phyloP scores from a whole-genome alignment of 2,888 invertebrate species.

The Apamea epomidion region DNA sequence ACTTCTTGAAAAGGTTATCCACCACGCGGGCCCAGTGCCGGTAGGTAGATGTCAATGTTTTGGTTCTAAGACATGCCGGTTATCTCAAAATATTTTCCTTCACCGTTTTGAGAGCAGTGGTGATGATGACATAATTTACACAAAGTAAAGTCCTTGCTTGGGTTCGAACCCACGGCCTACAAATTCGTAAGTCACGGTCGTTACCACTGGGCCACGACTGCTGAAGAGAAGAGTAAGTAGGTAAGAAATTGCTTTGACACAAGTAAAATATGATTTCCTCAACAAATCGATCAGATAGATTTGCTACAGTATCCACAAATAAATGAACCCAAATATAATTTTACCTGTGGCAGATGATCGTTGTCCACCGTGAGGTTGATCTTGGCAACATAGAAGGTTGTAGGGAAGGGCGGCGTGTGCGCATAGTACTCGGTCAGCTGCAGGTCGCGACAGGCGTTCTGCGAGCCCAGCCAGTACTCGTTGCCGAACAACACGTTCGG shows the following conservation, averaged over 20 bases:
- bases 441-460: constrained; percentile 92
- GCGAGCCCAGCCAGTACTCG: constrained; percentile 95
- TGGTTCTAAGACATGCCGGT: too few relatives aligned
- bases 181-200: too few relatives aligned
- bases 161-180: too few relatives aligned
- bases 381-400: constrained; percentile 91
- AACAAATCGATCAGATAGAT: neutral
- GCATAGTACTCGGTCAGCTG: constrained; percentile 88
- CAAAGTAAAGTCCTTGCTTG: too few relatives aligned
- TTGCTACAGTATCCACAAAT: neutral
- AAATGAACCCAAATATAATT: neutral
- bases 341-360: constrained; percentile 89
- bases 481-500: constrained; percentile 95
- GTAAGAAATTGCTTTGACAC: neutral
- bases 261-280: neutral
- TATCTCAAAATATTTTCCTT: too few relatives aligned
- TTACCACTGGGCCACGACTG: too few relatives aligned
- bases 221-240: too few relatives aligned
- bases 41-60: too few relatives aligned
- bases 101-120: too few relatives aligned
- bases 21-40: too few relatives aligned
- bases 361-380: constrained; percentile 90
- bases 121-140: too few relatives aligned
- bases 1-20: too few relatives aligned
- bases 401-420: constrained; percentile 90